Conservation (phyloP, 2,797 vertebrate species). For the Rhynchonycteris naso region DNA sequence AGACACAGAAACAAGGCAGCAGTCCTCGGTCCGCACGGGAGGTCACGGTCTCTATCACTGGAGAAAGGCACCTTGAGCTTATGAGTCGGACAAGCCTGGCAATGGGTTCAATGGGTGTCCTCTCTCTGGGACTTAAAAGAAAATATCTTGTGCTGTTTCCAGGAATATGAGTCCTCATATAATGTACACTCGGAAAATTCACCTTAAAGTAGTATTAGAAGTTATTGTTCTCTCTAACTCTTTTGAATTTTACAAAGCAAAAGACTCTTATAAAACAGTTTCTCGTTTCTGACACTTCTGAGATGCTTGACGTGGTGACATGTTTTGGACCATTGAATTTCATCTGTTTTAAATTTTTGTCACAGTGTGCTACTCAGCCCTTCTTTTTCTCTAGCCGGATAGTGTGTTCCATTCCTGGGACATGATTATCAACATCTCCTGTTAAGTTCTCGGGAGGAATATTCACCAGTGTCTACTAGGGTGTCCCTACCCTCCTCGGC, state of each 20-base stretch:
- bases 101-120: neutral
- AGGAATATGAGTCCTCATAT: neutral
- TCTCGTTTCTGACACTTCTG: neutral
- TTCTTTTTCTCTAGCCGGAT: conserved; percentile 47
- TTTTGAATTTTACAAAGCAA: neutral
- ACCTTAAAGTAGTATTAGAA: neutral
- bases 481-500: neutral
- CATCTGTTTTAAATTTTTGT: conserved; percentile 37
- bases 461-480: conserved; percentile 10
- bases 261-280: neutral
- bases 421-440: conserved; percentile 11
- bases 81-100: neutral
- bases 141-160: neutral
- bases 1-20: neutral
- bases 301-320: neutral
- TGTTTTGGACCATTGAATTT: conserved; percentile 43
- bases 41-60: neutral
- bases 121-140: conserved; percentile 38
- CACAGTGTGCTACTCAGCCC: neutral
- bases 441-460: neutral
- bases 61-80: neutral
- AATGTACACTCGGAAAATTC: neutral
- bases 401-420: conserved; percentile 20
- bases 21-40: neutral
- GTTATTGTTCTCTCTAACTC: neutral